Percentiles rank a stretch among this genome's conserved stretches.
These are phyloP conservation scores for mouse (Mus musculus) DNA, from an alignment of 2,113 vertebrate species.

Conservation along the genomic window GRCm39 chr2:165866501-165867000, in stretches of 20 bases:
- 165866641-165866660: neutral
- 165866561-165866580: neutral
- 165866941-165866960: neutral
- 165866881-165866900: neutral
- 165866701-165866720: neutral
- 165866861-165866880: neutral
- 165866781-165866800: neutral
- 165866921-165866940: neutral
- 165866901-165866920: neutral
- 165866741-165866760: conserved; percentile 11
- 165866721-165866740: neutral
- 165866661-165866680: neutral
- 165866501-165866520: neutral
- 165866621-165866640: neutral
- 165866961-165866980: neutral
- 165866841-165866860: conserved; percentile 1
- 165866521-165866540: neutral
- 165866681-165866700: neutral
- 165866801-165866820: neutral
- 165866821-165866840: neutral
- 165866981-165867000: neutral
- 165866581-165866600: neutral
- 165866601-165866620: neutral
- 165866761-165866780: neutral
- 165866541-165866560: neutral